These are phyloP conservation scores for Arvicanthis niloticus DNA, from an alignment of 2,113 vertebrate species.

Conservation along the genomic window DNA sequence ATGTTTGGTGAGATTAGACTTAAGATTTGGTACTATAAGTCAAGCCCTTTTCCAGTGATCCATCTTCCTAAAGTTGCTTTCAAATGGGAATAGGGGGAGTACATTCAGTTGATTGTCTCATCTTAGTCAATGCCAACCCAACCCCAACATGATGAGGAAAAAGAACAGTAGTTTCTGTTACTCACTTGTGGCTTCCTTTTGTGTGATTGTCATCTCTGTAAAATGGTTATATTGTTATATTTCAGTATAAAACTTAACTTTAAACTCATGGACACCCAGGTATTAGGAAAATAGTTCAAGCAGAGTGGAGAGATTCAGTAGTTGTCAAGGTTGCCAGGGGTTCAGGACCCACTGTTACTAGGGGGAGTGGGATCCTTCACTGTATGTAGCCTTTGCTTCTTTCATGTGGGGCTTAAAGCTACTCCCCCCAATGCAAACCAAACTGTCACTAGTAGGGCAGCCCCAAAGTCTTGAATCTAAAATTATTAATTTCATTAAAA, in stretches of 20 bases:
- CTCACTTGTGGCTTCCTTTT: neutral
- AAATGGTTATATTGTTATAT: neutral
- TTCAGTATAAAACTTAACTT: neutral
- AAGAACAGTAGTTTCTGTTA: neutral
- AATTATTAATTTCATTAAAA: constrained; percentile 80
- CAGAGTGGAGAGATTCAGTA: constrained; percentile 21
- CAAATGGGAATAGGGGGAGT: neutral
- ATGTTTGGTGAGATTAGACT: neutral
- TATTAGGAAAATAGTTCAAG: constrained; percentile 47
- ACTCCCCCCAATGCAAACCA: neutral
- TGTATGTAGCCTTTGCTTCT: constrained; percentile 1
- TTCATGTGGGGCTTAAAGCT: neutral
- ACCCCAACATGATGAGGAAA: neutral
- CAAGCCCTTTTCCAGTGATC: neutral
- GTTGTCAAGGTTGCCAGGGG: constrained; percentile 57
- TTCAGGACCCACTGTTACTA: neutral
- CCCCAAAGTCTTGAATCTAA: constrained; percentile 61
- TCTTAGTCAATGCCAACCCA: neutral
- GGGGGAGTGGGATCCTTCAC: neutral
- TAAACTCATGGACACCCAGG: neutral
- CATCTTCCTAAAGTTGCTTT: neutral
- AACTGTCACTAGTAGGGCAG: constrained; percentile 57
- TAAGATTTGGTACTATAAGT: neutral
- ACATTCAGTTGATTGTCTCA: neutral
- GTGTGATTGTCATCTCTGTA: neutral